These are phyloP conservation scores for Hemibagrus wyckioides DNA, from an alignment of 2,113 vertebrate species.

Conservation along the genomic window DNA sequence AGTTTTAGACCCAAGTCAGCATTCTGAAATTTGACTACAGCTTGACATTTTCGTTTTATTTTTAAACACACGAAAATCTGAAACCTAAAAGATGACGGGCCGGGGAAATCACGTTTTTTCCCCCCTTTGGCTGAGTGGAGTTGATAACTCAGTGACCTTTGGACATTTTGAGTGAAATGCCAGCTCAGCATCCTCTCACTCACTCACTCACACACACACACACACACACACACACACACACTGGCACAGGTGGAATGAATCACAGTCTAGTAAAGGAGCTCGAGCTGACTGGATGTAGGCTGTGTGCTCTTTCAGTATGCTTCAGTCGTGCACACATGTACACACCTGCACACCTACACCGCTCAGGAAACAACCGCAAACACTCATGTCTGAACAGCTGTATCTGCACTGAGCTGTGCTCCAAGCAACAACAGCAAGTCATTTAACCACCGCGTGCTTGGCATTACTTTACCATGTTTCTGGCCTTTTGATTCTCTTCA, in stretches of 20 bases:
- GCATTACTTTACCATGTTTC: background rate
- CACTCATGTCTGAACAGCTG: conserved; percentile 2
- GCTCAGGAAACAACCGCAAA: conserved; percentile 9
- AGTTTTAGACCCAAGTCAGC: background rate
- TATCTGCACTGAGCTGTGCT: background rate
- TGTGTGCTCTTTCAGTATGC: background rate
- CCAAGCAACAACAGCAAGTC: conserved; percentile 20
- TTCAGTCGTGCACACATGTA: background rate
- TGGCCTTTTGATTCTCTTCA: background rate
- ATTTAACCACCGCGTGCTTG: background rate
- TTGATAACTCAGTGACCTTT: background rate
- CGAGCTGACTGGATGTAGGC: background rate
- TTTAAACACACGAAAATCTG: background rate
- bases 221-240: background rate
- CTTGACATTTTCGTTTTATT: background rate
- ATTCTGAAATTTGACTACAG: background rate
- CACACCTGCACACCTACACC: conserved; percentile 24
- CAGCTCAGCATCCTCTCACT: conserved; percentile 8
- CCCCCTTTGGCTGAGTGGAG: background rate
- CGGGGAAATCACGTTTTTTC: conserved; percentile 12
- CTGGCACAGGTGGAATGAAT: background rate
- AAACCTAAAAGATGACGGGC: background rate
- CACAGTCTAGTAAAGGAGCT: background rate
- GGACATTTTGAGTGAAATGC: conserved; percentile 9
- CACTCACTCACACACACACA: too few relatives aligned